These are phyloP conservation scores for Falco berigora DNA, from an alignment of 2,797 vertebrate genomes.

Conservation along the genomic window DNA sequence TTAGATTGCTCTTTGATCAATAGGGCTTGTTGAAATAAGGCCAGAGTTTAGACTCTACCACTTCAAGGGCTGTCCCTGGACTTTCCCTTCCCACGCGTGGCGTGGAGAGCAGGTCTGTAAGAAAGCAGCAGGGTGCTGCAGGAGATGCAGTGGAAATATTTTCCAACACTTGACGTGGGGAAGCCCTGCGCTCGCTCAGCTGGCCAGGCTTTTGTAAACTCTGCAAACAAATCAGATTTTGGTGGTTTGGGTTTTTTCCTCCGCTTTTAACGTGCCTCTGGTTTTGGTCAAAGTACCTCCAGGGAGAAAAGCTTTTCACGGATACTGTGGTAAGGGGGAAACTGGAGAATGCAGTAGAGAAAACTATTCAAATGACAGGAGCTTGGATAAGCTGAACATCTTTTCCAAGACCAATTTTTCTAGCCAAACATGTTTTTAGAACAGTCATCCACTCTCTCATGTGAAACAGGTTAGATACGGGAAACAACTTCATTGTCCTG, in stretches of 20 bases:
- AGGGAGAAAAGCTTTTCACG: background rate
- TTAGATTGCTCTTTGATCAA: slow-evolving; percentile 43
- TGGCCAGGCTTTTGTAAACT: background rate
- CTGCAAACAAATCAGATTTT: background rate
- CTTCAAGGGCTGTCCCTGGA: background rate
- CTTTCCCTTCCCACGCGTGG: background rate
- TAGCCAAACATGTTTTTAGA: background rate
- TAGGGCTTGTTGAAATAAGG: background rate
- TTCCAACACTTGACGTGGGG: background rate
- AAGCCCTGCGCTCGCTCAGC: background rate
- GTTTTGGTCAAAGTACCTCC: background rate
- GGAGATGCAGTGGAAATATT: background rate
- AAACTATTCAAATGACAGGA: background rate
- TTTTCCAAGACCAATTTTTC: slow-evolving; percentile 2
- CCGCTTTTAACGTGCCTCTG: background rate
- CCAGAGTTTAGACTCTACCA: background rate
- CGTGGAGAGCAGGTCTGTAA: background rate
- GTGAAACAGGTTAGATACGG: background rate
- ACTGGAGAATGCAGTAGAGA: background rate
- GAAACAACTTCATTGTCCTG: background rate
- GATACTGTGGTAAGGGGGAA: background rate
- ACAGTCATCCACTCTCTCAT: background rate
- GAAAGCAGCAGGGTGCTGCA: background rate
- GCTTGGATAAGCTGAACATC: background rate
- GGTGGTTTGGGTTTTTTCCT: background rate